Base-by-base conservation (phyloP, 2,888 invertebrate species). In the Drosophila neotestacea region DNA sequence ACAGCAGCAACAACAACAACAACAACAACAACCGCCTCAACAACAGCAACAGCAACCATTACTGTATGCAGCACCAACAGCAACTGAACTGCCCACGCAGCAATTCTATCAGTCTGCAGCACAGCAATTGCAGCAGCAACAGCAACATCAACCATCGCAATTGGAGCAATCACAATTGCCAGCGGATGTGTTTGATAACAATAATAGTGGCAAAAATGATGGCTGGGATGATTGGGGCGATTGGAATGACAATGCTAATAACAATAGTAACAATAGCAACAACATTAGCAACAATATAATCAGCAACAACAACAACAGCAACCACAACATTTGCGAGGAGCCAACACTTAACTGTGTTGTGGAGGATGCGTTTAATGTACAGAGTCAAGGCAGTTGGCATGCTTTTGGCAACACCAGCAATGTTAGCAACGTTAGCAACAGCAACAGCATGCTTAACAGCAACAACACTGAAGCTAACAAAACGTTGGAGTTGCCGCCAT, bases 301-400 rank as follows among this genome's bases (percentile, higher is more conserved):
- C 44, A 64, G 38, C 70, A 76, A 22, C 64, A 76, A 50, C 41
- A 76, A 28, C 60, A 73, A 10, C 70, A 77, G 3, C 54, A 63
- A 30, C 68, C 58, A 41, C 51, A 77, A 60, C 66, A 70, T 55
- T 48, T 74, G 22, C 64, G 74, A 67, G 64, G 36, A 32, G 11
- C 16, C 11, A 56, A 36, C 46, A 6, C 22, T 55, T 1, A 9
- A 61, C 16, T 94, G 93, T 91, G 90, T 93, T 16, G 93, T 94
- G 75, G 94, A 93, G 64, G 95, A 95, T 76, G 94, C 94, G 86
- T 95, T 95, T 91, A 93, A 92, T 13, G 91, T 93, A 7, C 92
- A 92, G 47, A 54, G 56, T 27, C 93, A 93, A 51, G 94, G 56
- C 52, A 80, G 60, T 52, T 86, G 85, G 85, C 70, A 84, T 11